Conservation (phyloP, 2,797 vertebrate species). For the Xiphophorus birchmanni region DNA sequence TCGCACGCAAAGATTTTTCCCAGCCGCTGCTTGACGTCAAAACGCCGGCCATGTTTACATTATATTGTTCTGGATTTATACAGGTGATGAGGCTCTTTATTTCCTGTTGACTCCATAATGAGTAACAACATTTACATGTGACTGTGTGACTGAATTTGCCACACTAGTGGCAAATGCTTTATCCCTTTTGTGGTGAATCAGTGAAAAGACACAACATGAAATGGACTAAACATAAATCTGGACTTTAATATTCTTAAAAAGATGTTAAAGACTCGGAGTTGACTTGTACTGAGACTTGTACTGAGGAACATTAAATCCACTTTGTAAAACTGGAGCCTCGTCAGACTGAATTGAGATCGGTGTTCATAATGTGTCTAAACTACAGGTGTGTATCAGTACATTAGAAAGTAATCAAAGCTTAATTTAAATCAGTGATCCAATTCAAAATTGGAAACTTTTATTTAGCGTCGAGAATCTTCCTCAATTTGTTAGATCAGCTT, state of each 20-base stretch:
- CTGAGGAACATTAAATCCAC: not conserved
- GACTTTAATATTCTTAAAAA: not conserved
- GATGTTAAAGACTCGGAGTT: not conserved
- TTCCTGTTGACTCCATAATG: not conserved
- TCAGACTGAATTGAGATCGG: not conserved
- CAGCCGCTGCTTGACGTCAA: not conserved
- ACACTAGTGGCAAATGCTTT: not conserved
- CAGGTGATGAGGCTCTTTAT: not conserved
- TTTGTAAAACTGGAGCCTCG: not conserved
- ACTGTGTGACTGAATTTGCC: not conserved
- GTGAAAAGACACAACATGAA: not conserved
- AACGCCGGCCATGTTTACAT: not conserved
- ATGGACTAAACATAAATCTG: not conserved
- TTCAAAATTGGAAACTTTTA: not conserved
- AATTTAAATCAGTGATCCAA: not conserved
- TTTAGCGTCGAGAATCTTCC: not conserved
- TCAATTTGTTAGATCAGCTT: not conserved
- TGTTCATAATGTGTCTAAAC: not conserved
- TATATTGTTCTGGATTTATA: not conserved
- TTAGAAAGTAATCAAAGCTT: not conserved
- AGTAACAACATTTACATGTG: not conserved
- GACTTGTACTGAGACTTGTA: too few species aligned
- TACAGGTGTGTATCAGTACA: not conserved
- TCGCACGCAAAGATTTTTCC: not conserved
- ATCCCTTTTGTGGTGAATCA: not conserved